Evolutionary conservation across 2,888 invertebrate genomes (phyloP), one percentile per base, ranked within the genome.

Genomic region (Malthinus flaveolus): DNA sequence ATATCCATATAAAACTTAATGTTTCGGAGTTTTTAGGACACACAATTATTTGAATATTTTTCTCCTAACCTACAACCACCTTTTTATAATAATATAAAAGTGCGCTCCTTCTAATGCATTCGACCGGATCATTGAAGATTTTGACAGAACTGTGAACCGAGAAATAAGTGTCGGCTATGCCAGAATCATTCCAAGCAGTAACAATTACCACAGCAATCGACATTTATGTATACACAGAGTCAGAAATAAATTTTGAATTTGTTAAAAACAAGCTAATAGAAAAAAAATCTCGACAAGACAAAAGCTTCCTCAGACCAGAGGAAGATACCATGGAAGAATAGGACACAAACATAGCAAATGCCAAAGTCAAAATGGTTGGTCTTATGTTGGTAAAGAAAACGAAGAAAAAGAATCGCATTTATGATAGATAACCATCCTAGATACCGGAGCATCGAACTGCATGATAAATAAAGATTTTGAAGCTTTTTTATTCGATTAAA

Each of bases 391-490:
- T 23, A 23, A 2, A 23, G 23, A 23, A 3, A 2, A 23, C 4
- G 34, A 32, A 32, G 34, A 11, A 34, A 35, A 48, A 34, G 33
- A 35, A 48, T 48, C 10, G 8, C 47, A 12, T 48, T 48, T 15
- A 13, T 48, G 34, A 48, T 35, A n/a, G n/a, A n/a, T 12, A 13
- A 48, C 12, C 35, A 50, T 68, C 13, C 35, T 66, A n/a, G 67
- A 68, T 45, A 64, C 63, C 61, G 68, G 68, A 42, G 64, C 65
- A 8, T 65, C 66, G 42, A 61, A 66, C 49, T 66, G 65, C 53
- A 47, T n/a, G n/a, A n/a, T n/a, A n/a, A n/a, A n/a, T n/a, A n/a
- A n/a, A n/a, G n/a, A n/a, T n/a, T n/a, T n/a, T 67, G 56, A 44
- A 36, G 33, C 59, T 23, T 65, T 55, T 55, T 55, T 64, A 37